Conservation (phyloP, 2,113 vertebrate species). For the Ivindomyrus marchei region DNA sequence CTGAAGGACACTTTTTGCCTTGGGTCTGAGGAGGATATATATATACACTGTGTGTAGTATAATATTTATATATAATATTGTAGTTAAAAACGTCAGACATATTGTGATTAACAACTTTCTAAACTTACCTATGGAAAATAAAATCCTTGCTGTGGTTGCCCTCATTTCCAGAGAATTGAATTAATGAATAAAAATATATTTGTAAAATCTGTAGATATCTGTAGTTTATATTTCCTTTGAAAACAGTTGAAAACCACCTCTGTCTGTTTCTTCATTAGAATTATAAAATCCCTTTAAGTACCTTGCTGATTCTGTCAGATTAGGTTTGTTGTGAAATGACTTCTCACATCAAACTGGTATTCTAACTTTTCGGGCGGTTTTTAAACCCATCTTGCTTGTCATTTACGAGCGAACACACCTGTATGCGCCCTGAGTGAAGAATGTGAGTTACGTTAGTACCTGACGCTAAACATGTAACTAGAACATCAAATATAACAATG, state of each 20-base stretch:
- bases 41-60: not conserved
- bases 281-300: not conserved
- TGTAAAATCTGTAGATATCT: not conserved
- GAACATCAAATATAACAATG: not conserved
- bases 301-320: not conserved
- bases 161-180: not conserved
- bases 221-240: not conserved
- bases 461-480: not conserved
- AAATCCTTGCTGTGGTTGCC: not conserved
- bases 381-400: not conserved
- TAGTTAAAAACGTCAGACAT: not conserved
- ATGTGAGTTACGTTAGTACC: not conserved
- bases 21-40: too few species aligned
- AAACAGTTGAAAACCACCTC: not conserved
- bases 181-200: not conserved
- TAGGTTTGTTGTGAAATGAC: not conserved
- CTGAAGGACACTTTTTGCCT: too few species aligned
- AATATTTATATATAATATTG: not conserved
- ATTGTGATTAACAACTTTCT: not conserved
- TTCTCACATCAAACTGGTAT: not conserved
- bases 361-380: not conserved
- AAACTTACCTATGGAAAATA: not conserved
- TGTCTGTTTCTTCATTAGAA: not conserved
- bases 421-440: not conserved
- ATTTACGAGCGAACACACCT: not conserved